Percentiles rank a stretch among this genome's conserved stretches.
phyloP scores from a whole-genome alignment of 2,113 vertebrate genomes.

The Cephalopholis sonnerati region DNA sequence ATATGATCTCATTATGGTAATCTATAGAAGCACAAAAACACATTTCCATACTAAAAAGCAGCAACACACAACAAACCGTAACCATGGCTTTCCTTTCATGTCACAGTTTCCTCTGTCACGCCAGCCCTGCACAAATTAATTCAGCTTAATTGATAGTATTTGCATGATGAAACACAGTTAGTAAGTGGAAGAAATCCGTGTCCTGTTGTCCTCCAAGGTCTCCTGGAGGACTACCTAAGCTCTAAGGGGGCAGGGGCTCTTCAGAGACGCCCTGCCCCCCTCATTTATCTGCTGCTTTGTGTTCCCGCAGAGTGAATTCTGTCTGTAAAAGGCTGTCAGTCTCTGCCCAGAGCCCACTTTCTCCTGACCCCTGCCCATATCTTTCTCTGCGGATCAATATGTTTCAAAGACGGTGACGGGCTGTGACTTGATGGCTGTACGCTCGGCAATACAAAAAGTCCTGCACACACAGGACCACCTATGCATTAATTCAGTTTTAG shows the following conservation, averaged over 20 bases:
- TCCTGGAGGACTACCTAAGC: slow-evolving; percentile 32
- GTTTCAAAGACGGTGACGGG: slow-evolving; percentile 43
- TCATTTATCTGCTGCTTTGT: slow-evolving; percentile 5
- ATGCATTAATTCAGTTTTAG: slow-evolving; percentile 22
- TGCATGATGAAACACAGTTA: slow-evolving; percentile 7
- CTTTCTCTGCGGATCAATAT: slow-evolving; percentile 42
- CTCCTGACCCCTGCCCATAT: slow-evolving; percentile 29
- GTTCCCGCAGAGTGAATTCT: slow-evolving; percentile 47
- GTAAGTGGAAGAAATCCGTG: slow-evolving; percentile 7
- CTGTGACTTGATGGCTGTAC: neutral
- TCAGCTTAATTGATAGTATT: neutral
- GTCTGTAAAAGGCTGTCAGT: slow-evolving; percentile 51
- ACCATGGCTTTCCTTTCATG: neutral
- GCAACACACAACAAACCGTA: neutral
- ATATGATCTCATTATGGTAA: neutral
- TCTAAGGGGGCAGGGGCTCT: slow-evolving; percentile 37
- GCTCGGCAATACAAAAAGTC: neutral
- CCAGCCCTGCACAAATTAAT: neutral
- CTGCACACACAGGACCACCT: neutral
- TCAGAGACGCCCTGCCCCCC: slow-evolving; percentile 16
- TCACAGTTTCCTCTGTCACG: neutral
- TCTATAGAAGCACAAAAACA: neutral
- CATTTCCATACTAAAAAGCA: neutral
- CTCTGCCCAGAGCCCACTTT: slow-evolving; percentile 18
- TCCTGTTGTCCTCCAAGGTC: slow-evolving; percentile 30